Evolutionary conservation across 2,113 vertebrate species (phyloP).

Genomic region (Ahaetulla prasina): DNA sequence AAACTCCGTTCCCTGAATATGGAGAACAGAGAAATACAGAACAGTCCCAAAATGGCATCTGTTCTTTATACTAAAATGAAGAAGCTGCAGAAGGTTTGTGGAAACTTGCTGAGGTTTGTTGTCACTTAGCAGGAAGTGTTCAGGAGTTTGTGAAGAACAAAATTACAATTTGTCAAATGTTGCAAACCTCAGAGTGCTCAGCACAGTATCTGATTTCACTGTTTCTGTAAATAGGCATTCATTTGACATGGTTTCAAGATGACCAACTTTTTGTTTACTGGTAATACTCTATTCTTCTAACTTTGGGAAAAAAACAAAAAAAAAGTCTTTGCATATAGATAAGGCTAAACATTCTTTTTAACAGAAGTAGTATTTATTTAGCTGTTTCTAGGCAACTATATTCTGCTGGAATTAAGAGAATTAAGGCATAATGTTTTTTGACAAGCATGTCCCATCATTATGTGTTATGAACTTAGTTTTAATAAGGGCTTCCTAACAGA

Average conservation of each 20-base stretch:
- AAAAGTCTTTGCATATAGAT: constrained; percentile 37
- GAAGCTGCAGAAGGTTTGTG: constrained; percentile 80
- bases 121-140: constrained; percentile 82
- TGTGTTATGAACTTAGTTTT: background rate
- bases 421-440: background rate
- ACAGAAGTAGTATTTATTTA: constrained; percentile 1
- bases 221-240: constrained; percentile 64
- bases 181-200: constrained; percentile 69
- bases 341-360: constrained; percentile 12
- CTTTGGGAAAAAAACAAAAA: constrained; percentile 12
- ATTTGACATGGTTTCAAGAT: constrained; percentile 57
- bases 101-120: constrained; percentile 82
- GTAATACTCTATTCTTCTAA: constrained; percentile 31
- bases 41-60: constrained; percentile 73
- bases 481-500: background rate
- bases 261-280: constrained; percentile 58
- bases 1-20: constrained; percentile 60
- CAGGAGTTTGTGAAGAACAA: constrained; percentile 79
- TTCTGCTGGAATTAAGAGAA: background rate
- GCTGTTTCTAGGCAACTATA: background rate
- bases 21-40: constrained; percentile 74
- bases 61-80: constrained; percentile 77
- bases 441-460: background rate
- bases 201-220: constrained; percentile 63
- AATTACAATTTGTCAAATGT: constrained; percentile 79